Evolutionary conservation across 2,888 invertebrate species (phyloP).

Genomic region (Apamea anceps): DNA sequence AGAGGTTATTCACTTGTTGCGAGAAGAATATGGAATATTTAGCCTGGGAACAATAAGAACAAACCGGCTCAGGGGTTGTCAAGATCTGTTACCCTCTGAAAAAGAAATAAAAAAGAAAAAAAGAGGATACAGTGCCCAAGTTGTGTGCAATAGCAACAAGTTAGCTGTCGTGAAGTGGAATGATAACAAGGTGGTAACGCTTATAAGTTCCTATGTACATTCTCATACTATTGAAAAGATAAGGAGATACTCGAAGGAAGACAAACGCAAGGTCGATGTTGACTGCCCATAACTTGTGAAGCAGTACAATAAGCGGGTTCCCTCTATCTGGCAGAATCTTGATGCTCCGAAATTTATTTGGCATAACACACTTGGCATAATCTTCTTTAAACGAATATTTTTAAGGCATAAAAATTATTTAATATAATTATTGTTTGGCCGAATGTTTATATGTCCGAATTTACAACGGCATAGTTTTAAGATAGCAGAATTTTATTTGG

Average conservation of each 20-base stretch:
- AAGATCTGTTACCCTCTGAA: background rate
- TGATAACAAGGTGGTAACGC: conserved; percentile 15
- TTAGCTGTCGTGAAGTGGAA: conserved; percentile 17
- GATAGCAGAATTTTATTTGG: no score
- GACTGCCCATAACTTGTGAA: conserved; percentile 16
- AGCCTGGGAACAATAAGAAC: conserved; percentile 4
- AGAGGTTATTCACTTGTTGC: conserved; percentile 6
- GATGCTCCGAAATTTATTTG: no score
- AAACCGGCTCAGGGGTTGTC: conserved; percentile 6
- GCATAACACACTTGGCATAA: no score
- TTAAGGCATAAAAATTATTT: no score
- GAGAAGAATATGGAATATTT: conserved; percentile 5
- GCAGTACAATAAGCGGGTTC: background rate
- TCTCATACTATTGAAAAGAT: conserved; percentile 15
- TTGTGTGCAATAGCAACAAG: conserved; percentile 13
- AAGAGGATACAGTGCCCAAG: conserved; percentile 1
- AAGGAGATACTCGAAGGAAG: conserved; percentile 4
- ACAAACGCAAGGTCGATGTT: conserved; percentile 13
- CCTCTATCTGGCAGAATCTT: no score
- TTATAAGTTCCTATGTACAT: conserved; percentile 1
- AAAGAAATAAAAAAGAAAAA: conserved; percentile 1
- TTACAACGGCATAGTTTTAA: no score
- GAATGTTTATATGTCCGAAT: no score
- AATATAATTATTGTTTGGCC: no score
- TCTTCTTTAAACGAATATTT: no score